These are phyloP conservation scores for Phytoseiulus persimilis DNA, from an alignment of 2,888 invertebrate species.

Conservation along the genomic window DNA sequence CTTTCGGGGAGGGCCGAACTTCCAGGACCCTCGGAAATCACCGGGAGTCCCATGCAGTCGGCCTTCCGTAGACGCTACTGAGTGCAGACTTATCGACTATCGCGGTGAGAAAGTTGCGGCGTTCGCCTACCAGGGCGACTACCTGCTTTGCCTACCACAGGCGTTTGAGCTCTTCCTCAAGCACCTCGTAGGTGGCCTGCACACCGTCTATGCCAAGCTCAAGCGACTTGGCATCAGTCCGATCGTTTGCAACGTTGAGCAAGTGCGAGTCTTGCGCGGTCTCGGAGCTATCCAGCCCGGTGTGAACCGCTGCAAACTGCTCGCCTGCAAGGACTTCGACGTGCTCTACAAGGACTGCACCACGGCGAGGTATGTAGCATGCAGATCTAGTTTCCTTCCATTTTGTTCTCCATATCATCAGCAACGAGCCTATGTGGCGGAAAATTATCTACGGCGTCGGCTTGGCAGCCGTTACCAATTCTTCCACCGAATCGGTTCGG, in stretches of 20 bases:
- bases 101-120: slow-evolving; percentile 93
- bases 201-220: slow-evolving; percentile 97
- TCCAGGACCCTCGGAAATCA: slow-evolving; percentile 27
- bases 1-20: slow-evolving; percentile 14
- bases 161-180: slow-evolving; percentile 97
- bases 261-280: slow-evolving; percentile 92
- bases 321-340: slow-evolving; percentile 98
- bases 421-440: too few relatives aligned
- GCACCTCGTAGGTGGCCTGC: slow-evolving; percentile 93
- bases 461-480: too few relatives aligned
- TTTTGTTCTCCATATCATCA: neutral
- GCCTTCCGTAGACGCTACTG: slow-evolving; percentile 70
- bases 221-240: slow-evolving; percentile 97
- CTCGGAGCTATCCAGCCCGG: slow-evolving; percentile 98
- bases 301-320: slow-evolving; percentile 97
- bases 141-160: slow-evolving; percentile 92
- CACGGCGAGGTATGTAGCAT: slow-evolving; percentile 80
- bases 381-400: neutral
- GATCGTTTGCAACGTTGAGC: slow-evolving; percentile 98
- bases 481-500: too few relatives aligned
- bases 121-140: slow-evolving; percentile 80
- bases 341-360: slow-evolving; percentile 98
- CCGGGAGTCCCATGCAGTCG: slow-evolving; percentile 28
- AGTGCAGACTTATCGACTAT: slow-evolving; percentile 91
- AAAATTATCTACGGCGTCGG: too few relatives aligned